These are phyloP conservation scores for Argyresthia goedartella DNA, from an alignment of 2,888 invertebrate species.

Conservation along the genomic window DNA sequence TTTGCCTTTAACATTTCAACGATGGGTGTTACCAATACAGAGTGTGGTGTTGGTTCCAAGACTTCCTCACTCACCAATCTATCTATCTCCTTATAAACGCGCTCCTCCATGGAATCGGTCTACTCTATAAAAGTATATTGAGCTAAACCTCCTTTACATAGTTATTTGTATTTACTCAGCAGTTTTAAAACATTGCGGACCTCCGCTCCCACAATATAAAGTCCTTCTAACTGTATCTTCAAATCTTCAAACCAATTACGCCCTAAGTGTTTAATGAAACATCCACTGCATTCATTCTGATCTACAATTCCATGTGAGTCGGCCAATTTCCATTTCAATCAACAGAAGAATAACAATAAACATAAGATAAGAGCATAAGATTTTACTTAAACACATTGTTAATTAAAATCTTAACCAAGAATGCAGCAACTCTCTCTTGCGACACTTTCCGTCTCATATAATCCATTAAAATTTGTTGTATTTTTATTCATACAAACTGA, in stretches of 20 bases:
- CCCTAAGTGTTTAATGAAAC: too few species aligned
- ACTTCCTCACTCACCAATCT: constrained; percentile 1
- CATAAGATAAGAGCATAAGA: too few species aligned
- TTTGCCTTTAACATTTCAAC: constrained; percentile 5
- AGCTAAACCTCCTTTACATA: constrained; percentile 4
- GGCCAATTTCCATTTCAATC: too few species aligned
- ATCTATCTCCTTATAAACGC: constrained; percentile 4
- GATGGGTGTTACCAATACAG: constrained; percentile 6
- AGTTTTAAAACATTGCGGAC: neutral
- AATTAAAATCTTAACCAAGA: too few species aligned
- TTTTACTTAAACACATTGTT: too few species aligned
- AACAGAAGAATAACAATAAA: too few species aligned
- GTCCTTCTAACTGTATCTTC: neutral
- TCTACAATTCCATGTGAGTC: too few species aligned
- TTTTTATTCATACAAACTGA: too few species aligned
- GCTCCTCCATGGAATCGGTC: constrained; percentile 5
- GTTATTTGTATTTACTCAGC: neutral
- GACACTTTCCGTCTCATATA: too few species aligned
- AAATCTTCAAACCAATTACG: neutral
- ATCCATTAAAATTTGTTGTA: too few species aligned
- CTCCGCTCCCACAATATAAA: neutral
- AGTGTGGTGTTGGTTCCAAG: constrained; percentile 2
- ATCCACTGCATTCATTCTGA: too few species aligned
- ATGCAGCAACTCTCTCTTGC: too few species aligned
- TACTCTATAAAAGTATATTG: constrained; percentile 6